Base-by-base conservation (phyloP, 2,113 vertebrate species). In the Neodon shergylaensis region DNA sequence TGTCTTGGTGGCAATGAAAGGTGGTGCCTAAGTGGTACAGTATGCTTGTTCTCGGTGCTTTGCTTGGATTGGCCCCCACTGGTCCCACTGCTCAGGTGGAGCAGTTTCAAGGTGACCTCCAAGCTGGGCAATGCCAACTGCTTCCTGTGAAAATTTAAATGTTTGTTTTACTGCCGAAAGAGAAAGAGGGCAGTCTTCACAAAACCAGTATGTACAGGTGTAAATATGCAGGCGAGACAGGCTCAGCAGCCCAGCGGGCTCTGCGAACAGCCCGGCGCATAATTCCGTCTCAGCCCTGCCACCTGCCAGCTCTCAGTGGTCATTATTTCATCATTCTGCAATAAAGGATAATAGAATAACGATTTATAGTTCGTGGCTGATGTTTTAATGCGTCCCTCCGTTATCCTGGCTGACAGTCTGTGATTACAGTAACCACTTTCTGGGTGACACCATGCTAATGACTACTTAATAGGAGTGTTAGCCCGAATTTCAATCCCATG, bases 291-390 rank as follows among this genome's bases (percentile, higher is more conserved):
- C 16, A 54, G 93, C 63, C 92, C 76, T 54, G 68, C 93, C 94
- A 94, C 97, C 95, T 98, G 97, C 98, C 98, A 98, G 73, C 96
- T 90, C 95, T 92, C 72, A 93, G 96, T 1, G 7, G 91, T 88
- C 96, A 88, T 98, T 96, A 96, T 98, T 97, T 87, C 97, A 98
- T 96, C 91, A 79, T 95, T 98, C 97, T 96, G 97, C 98, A 97
- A 96, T 98, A 98, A 98, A 97, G 97, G 98, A 96, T 98, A 98
- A 98, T 98, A 97, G 98, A 98, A 98, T 97, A 97, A 97, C 17
- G 95, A 98, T 98, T 98, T 98, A 98, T 98, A 97, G 97, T 97
- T 96, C 26, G 1, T 31, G 98, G 97, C 97, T 97, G 98, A 96
- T 97, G 97, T 82, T 97, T 98, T 98, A 99, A 99, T 98, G 98